A percentile compares a stretch with the other conserved stretches of the same genome.
Evolutionary conservation across 2,888 invertebrate species (phyloP).

Genomic region (Himalopsyche tibetana): DNA sequence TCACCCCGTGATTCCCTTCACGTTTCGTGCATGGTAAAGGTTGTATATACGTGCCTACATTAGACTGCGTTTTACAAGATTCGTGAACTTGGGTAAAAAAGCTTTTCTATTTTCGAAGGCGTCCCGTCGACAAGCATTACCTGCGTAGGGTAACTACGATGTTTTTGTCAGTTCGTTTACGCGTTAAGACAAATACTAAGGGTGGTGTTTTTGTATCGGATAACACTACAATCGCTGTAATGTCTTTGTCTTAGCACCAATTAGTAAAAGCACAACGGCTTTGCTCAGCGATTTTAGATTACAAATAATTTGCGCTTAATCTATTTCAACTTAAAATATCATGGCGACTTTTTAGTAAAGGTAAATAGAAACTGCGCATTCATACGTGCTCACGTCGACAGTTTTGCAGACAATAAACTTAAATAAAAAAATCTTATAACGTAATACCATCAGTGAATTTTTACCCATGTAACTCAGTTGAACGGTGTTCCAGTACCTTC

Average conservation of each 20-base stretch:
- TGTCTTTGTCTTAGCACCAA: background rate
- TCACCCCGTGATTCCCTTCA: no score
- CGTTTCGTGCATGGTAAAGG: no score
- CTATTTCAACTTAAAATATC: no score
- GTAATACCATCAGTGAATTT: no score
- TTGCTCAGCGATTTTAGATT: background rate
- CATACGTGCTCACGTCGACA: no score
- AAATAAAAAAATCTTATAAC: no score
- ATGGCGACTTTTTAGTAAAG: no score
- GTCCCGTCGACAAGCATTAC: slow-evolving; percentile 3
- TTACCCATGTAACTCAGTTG: no score
- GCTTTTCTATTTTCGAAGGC: background rate
- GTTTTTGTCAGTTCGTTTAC: slow-evolving; percentile 1
- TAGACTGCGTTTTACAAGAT: background rate
- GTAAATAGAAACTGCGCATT: no score
- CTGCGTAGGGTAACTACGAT: background rate
- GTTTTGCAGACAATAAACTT: no score
- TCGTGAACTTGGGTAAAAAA: background rate
- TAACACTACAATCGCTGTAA: background rate
- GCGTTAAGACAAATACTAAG: background rate
- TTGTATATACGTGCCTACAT: background rate
- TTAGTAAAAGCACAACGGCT: background rate
- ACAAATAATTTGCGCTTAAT: no score
- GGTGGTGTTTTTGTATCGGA: background rate
- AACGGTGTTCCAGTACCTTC: no score